Evolutionary conservation across 2,113 vertebrate genomes (phyloP), one percentile per base, ranked within the genome.

Genomic region (Chaetodon trifascialis): DNA sequence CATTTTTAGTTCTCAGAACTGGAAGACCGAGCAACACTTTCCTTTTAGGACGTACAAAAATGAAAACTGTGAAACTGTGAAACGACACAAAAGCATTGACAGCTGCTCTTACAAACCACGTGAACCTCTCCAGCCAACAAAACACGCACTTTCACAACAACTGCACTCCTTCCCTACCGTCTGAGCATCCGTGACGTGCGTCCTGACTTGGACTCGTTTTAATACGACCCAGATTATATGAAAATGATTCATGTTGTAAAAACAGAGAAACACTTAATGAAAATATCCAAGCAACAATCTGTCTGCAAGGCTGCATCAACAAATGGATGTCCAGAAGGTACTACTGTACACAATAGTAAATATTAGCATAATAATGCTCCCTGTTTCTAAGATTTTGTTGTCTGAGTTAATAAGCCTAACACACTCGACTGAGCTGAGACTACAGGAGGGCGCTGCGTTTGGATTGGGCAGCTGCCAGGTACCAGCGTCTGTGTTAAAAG

Each of bases 311-410:
- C 55, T 65, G 42, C 67, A 51, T 19, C 56, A 62, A 65, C 17
- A 54, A 42, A 67, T 58, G 21, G 11, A 73, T 40, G 34, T 70
- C 40, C 69, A 30, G 30, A 14, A 76, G 44, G 60, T 23, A 21
- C 7, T 0, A 56, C 63, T 38, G 56, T 21, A 23, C 65, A 72
- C 74, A 64, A 79, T 47, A 23, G 11, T 5, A 52, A 42, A 70
- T 11, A 86, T 76, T 67, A 78, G 52, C 81, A 86, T 79, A 64
- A 82, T 23, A 82, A 85, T 70, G 44, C 11, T 56, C 40, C 40
- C 30, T 42, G 21, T 75, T 72, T 34, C 19, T 9, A 34, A 47
- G 25, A 34, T 60, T 60, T 56, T 40, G 40, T 63, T 55, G 54
- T 49, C 42, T 69, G 54, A 30, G 42, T 42, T 78, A 51, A 67